Evolutionary conservation across 2,113 vertebrate genomes (phyloP), one percentile per base, ranked within the genome.

Genomic region (Regulus satrapa): DNA sequence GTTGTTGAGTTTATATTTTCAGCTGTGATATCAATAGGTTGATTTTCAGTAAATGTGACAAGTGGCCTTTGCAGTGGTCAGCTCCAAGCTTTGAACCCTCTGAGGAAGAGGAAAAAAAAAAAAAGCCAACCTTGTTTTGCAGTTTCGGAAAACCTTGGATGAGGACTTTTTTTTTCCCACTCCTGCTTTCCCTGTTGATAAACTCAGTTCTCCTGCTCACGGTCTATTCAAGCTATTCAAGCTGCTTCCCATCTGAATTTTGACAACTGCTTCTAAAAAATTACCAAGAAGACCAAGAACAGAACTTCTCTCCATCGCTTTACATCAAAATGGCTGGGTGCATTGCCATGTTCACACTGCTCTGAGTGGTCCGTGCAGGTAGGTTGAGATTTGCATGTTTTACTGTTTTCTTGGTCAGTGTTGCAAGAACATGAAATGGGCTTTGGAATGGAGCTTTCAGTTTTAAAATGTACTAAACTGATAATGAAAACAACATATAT

Each of bases 371-470:
- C 86, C 96, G 77, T 18, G 91, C 98, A 98, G 98, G 98, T 98
- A 98, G 97, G 98, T 98, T 95, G 94, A 96, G 96, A 98, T 97
- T 97, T 98, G 98, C 98, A 98, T 98, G 98, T 97, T 98, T 98
- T 98, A 94, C 95, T 96, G 92, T 96, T 97, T 96, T 92, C 95
- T 95, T 87, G 73, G 88, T 91, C 95, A 84, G 92, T 95, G 85
- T 79, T 97, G 92, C 76, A 96, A 96, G 89, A 96, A 94, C 92
- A 95, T 94, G 85, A 95, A 96, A 91, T 97, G 77, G 71, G 91
- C 67, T 94, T 95, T 91, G 79, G 80, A 84, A 94, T 96, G 56
- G 91, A 86, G 92, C 76, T 97, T 97, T 94, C 46, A 48, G 79
- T 93, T 72, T 75, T 63, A 94, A 97, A 89, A 92, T 95, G n/a